Base-by-base conservation (phyloP, 2,888 invertebrate species). In the Microctonus aethiopoides region DNA sequence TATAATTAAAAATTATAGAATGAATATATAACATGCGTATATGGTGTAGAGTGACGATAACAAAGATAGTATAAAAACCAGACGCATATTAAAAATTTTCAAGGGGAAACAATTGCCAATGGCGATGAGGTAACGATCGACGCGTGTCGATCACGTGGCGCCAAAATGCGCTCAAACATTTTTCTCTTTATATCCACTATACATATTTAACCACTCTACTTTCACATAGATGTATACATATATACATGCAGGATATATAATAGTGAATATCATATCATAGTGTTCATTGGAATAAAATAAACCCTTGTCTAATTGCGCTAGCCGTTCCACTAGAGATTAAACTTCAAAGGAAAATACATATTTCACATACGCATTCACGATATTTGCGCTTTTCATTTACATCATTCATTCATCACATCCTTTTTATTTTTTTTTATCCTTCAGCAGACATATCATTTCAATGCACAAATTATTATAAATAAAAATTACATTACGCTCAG, bases 311-410 rank as follows among this genome's bases (percentile, higher is more conserved):
- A 83, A 83, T 83, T 83, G 83, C 82, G 72, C 74, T 77, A 74
- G 70, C 78, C 74, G 77, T 79, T 80, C 83, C 81, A 83, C 83
- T 83, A 81, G 80, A 83, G 81, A 83, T 83, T 83, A 82, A 79
- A 83, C 83, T 82, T 83, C 78, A 83, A 83, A 83, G 76, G 76
- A 77, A 73, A 71, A 63, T 65, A 24, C 22, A 10, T 36, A 11
- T 10, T 51, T 32, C 24, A 29, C 46, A 10, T 24, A n/a, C 16
- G 6, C 46, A 0, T n/a, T 4, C n/a, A 16, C 20, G 6, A 46
- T 16, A n/a, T 46, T 46, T 46, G 46, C 20, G 20, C 46, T 46
- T 46, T 34, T 26, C n/a, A n/a, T n/a, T n/a, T 24, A 16, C 29
- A 16, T 39, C 24, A 16, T 29, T 22, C 67, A 41, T 20, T 22